phyloP scores from a whole-genome alignment of 1,140 invertebrate species.

The Musca vetustissima region DNA sequence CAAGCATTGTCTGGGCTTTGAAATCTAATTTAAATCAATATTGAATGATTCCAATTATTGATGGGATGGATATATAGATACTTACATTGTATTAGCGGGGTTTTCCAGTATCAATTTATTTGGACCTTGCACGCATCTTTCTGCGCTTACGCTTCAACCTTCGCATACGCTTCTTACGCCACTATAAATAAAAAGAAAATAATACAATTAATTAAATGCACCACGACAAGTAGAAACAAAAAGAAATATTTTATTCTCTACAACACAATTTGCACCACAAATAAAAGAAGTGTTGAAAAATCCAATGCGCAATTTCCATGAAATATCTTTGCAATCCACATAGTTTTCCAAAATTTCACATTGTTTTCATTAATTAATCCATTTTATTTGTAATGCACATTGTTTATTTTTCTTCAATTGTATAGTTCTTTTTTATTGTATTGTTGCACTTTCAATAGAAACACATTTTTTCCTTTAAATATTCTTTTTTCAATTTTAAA shows the following conservation, averaged over 20 bases:
- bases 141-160: constrained; percentile 93
- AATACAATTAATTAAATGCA: not conserved
- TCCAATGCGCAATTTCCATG: constrained; percentile 7
- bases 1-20: no score
- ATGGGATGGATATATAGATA: no score
- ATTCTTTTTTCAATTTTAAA: constrained; percentile 14
- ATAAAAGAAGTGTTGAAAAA: not conserved
- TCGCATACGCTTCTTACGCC: constrained; percentile 94
- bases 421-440: constrained; percentile 9
- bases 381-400: constrained; percentile 2
- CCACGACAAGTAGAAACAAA: constrained; percentile 25
- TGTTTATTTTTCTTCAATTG: constrained; percentile 8
- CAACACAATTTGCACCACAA: constrained; percentile 10
- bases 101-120: constrained; percentile 61
- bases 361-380: not conserved
- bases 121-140: constrained; percentile 95
- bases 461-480: not conserved
- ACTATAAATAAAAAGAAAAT: constrained; percentile 63
- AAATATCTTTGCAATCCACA: not conserved
- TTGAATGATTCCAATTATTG: no score
- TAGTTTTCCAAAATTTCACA: not conserved
- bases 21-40: no score
- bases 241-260: constrained; percentile 27
- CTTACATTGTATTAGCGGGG: constrained; percentile 10
- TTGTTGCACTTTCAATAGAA: not conserved